Evolutionary conservation across 2,888 invertebrate genomes (phyloP).

Genomic region (Onchidella celtica): DNA sequence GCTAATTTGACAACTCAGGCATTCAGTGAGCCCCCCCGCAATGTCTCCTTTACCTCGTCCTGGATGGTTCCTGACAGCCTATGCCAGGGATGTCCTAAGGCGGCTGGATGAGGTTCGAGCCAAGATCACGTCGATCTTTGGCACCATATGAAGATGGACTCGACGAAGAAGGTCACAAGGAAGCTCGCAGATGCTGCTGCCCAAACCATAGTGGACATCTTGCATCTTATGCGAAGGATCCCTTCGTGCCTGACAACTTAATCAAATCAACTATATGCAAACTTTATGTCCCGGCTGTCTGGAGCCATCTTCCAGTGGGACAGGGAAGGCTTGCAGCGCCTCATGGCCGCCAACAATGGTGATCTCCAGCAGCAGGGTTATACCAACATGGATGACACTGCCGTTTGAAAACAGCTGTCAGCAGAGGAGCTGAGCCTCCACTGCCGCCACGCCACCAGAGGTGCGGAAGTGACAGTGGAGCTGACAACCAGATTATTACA

Average conservation of each 20-base stretch:
- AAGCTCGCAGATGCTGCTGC: background rate
- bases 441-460: background rate
- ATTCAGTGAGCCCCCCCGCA: background rate
- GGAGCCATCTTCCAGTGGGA: conserved; percentile 57
- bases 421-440: background rate
- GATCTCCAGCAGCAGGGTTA: conserved; percentile 40
- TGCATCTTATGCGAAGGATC: conserved; percentile 63
- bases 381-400: background rate
- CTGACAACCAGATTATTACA: too few relatives aligned
- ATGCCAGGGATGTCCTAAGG: conserved; percentile 47
- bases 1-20: background rate
- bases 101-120: conserved; percentile 60
- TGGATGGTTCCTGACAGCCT: conserved; percentile 5
- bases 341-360: conserved; percentile 44
- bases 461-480: background rate
- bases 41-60: background rate
- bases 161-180: conserved; percentile 59
- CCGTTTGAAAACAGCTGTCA: background rate
- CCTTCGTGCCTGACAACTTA: conserved; percentile 54
- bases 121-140: conserved; percentile 60
- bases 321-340: conserved; percentile 47
- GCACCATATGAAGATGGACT: conserved; percentile 62
- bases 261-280: conserved; percentile 57
- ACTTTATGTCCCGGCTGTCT: conserved; percentile 58
- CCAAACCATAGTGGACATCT: conserved; percentile 55